Percentiles rank a stretch among this genome's conserved stretches.
Evolutionary conservation across 2,797 vertebrate species (phyloP).

Genomic region (Malacoraja senta): DNA sequence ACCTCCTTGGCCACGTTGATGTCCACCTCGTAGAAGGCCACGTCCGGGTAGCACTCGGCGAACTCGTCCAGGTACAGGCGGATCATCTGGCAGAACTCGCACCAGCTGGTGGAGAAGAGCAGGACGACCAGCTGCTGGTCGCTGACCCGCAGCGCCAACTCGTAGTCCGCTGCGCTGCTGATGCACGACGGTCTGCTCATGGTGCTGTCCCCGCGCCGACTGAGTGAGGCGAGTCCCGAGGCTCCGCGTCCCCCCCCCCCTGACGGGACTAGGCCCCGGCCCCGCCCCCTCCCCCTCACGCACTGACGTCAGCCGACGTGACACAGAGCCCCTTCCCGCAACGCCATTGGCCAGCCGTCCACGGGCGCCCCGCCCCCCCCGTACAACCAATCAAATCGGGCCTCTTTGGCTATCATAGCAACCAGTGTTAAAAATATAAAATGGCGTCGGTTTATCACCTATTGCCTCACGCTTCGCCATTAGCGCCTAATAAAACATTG

Average conservation of each 20-base stretch:
- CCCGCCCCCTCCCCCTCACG: no score
- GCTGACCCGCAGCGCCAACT: background rate
- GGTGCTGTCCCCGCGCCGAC: background rate
- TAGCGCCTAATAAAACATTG: background rate
- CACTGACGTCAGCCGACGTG: background rate
- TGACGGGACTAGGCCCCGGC: fast-evolving
- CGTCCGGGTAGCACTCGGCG: background rate
- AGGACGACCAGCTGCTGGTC: background rate
- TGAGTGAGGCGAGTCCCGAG: background rate
- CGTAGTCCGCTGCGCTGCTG: background rate
- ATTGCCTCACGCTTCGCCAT: background rate
- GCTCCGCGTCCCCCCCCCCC: no score
- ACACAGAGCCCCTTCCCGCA: background rate
- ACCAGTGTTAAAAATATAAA: background rate
- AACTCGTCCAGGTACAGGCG: background rate
- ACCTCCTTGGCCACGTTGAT: background rate
- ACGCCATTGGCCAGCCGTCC: background rate
- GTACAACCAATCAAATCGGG: background rate
- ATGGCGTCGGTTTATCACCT: background rate
- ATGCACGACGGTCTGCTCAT: background rate
- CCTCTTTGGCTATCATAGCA: background rate
- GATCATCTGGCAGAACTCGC: slow-evolving; percentile 36
- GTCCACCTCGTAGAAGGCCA: slow-evolving; percentile 14
- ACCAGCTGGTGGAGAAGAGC: slow-evolving; percentile 7
- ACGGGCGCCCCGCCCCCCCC: no score